Evolutionary conservation across 2,888 invertebrate species (phyloP).

Genomic region (Mamestra brassicae): DNA sequence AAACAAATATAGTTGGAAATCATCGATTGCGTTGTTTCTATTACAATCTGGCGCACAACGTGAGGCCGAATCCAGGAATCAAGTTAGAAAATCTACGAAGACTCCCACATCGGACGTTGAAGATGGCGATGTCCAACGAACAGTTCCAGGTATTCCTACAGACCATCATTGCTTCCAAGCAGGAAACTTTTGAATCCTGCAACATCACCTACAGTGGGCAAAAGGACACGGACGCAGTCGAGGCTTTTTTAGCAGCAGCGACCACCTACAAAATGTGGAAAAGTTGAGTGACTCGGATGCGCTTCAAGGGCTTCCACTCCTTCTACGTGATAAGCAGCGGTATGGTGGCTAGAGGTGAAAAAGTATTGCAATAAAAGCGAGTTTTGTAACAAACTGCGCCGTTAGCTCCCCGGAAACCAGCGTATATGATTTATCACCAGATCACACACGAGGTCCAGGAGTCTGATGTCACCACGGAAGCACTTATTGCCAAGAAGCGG

Average conservation of each 20-base stretch:
- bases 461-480: constrained; percentile 3
- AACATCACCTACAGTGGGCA: too few species aligned
- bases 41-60: too few species aligned
- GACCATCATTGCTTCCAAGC: neutral
- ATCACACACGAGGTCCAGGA: constrained; percentile 11
- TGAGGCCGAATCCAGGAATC: too few species aligned
- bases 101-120: constrained; percentile 7
- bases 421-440: constrained; percentile 3
- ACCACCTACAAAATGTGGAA: too few species aligned
- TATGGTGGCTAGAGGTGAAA: too few species aligned
- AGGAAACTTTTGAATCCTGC: constrained; percentile 1
- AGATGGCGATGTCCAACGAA: constrained; percentile 7
- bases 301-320: too few species aligned
- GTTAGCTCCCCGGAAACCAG: constrained; percentile 3
- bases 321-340: too few species aligned
- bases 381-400: constrained; percentile 2
- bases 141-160: neutral
- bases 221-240: too few species aligned
- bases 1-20: too few species aligned
- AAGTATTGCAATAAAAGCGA: neutral
- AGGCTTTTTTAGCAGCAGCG: too few species aligned
- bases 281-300: too few species aligned
- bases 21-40: too few species aligned
- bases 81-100: constrained; percentile 1
- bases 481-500: constrained; percentile 12